Conservation (phyloP, 2,797 vertebrate species). For the Danio kyathit region DNA sequence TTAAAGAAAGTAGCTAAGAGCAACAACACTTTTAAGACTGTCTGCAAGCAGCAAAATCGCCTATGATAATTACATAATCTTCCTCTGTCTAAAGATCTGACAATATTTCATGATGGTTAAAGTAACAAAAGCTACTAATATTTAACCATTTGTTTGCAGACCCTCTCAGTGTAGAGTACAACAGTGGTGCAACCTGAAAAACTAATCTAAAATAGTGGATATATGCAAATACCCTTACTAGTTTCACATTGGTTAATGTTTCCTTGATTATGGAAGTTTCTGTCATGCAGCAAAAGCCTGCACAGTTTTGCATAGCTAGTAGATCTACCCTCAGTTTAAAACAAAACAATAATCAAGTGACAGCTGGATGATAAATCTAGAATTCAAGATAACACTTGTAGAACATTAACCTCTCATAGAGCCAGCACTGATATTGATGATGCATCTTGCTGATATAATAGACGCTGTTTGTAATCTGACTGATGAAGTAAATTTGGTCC, state of each 20-base stretch:
- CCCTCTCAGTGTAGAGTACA: not conserved
- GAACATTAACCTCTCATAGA: not conserved
- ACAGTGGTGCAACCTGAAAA: not conserved
- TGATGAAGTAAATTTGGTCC: conserved; percentile 4
- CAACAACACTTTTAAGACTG: conserved; percentile 10
- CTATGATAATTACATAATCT: conserved; percentile 6
- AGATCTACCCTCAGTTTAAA: not conserved
- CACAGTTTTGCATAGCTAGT: not conserved
- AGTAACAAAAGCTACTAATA: not conserved
- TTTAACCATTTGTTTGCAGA: conserved; percentile 9
- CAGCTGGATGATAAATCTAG: not conserved
- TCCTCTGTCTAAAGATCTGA: not conserved
- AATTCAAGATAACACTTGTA: not conserved
- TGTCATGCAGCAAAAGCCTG: not conserved
- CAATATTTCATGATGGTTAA: not conserved
- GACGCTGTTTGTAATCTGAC: conserved; percentile 4
- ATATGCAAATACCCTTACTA: not conserved
- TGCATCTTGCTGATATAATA: not conserved
- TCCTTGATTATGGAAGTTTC: not conserved
- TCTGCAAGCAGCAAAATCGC: not conserved
- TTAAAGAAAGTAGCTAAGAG: conserved; percentile 1
- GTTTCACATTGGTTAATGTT: not conserved
- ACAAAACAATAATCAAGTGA: not conserved
- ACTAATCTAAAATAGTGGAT: not conserved
- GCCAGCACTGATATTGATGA: not conserved